A percentile compares a stretch with the other conserved stretches of the same genome.
phyloP scores from a whole-genome alignment of 1,140 invertebrate genomes.

The Oreohelix idahoensis region DNA sequence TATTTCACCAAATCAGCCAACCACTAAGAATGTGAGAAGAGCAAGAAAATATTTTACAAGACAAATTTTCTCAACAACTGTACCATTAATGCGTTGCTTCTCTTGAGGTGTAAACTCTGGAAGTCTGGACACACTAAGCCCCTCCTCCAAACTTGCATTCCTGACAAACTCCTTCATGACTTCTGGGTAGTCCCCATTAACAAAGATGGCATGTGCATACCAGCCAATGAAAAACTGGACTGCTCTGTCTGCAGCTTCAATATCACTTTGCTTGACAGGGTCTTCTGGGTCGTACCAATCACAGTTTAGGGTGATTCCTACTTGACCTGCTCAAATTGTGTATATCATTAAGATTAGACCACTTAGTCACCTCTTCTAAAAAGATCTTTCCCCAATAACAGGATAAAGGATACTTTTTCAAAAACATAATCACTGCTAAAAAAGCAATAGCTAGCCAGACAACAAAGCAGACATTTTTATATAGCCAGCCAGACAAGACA shows the following conservation, averaged over 20 bases:
- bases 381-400: no score
- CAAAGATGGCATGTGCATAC: slow-evolving; percentile 67
- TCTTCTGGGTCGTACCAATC: slow-evolving; percentile 59
- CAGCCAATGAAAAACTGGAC: slow-evolving; percentile 65
- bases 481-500: no score
- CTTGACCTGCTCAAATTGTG: slow-evolving; percentile 41
- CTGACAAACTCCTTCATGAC: slow-evolving; percentile 61
- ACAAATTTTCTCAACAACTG: neutral
- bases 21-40: no score
- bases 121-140: slow-evolving; percentile 53
- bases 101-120: slow-evolving; percentile 55
- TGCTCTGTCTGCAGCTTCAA: slow-evolving; percentile 52
- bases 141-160: slow-evolving; percentile 54
- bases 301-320: slow-evolving; percentile 49
- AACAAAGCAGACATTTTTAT: no score
- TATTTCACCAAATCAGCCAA: neutral
- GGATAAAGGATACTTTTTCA: no score
- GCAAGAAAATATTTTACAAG: no score
- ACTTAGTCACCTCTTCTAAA: no score
- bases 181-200: slow-evolving; percentile 70
- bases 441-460: no score
- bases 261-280: slow-evolving; percentile 45
- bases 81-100: slow-evolving; percentile 52
- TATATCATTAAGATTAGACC: no score
- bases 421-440: no score